Percentiles rank a stretch among this genome's conserved stretches.
Conservation (phyloP, 2,888 invertebrate genomes). For the Byasa hedistus region DNA sequence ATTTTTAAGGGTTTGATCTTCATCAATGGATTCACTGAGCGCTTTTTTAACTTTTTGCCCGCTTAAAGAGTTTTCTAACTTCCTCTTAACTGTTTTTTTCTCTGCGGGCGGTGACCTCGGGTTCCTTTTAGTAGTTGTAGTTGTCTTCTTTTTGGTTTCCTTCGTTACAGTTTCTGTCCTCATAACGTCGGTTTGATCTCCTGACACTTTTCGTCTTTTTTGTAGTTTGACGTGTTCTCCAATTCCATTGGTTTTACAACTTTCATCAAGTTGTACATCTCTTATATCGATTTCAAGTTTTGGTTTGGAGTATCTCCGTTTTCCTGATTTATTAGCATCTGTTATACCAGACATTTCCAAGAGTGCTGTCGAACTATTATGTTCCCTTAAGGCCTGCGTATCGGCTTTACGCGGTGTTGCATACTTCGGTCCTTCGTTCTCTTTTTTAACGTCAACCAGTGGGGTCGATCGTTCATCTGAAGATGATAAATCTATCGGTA, state of each 20-base stretch:
- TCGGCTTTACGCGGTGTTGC: slow-evolving; percentile 64
- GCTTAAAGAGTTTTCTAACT: slow-evolving; percentile 52
- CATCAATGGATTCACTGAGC: slow-evolving; percentile 51
- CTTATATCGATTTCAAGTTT: slow-evolving; percentile 75
- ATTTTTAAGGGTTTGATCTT: slow-evolving; percentile 56
- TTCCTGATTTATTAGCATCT: slow-evolving; percentile 62
- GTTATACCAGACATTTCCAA: slow-evolving; percentile 49
- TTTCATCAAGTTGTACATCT: slow-evolving; percentile 70
- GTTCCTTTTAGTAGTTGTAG: slow-evolving; percentile 48
- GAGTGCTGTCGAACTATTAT: slow-evolving; percentile 52
- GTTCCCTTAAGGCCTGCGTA: slow-evolving; percentile 69
- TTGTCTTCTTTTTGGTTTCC: slow-evolving; percentile 51
- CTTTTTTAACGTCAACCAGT: slow-evolving; percentile 71
- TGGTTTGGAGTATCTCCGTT: slow-evolving; percentile 69
- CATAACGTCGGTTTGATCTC: slow-evolving; percentile 49
- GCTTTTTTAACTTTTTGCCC: slow-evolving; percentile 58
- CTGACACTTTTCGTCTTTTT: slow-evolving; percentile 77
- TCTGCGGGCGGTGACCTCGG: slow-evolving; percentile 53
- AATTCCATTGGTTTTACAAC: slow-evolving; percentile 72
- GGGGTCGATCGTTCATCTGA: slow-evolving; percentile 72
- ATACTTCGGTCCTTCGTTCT: slow-evolving; percentile 69
- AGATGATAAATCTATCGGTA: slow-evolving; percentile 73
- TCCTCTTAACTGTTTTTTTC: slow-evolving; percentile 70
- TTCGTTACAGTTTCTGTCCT: slow-evolving; percentile 27
- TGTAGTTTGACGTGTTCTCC: slow-evolving; percentile 77